Base-by-base conservation (phyloP, 2,113 vertebrate species). In the Lepisosteus osseus region DNA sequence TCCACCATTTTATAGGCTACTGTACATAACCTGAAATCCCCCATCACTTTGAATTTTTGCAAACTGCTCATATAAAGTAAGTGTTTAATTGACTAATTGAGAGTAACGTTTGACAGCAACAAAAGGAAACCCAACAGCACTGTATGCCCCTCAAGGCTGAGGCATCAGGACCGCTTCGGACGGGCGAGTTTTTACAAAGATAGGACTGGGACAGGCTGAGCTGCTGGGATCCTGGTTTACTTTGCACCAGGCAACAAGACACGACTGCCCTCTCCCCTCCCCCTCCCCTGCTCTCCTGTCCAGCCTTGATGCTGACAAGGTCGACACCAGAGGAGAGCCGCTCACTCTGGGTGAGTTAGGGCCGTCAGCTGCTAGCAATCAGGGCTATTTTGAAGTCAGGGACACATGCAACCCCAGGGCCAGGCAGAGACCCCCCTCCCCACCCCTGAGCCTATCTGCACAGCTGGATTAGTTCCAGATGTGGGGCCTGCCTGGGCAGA, bases 301-400 rank as follows among this genome's bases (percentile, higher is more conserved):
- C 70, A 76, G 76, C 86, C 90, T 90, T 90, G 89, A 91, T 89
- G 82, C 84, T 89, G 88, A 91, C 90, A 92, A 87, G 90, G 90
- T 86, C 90, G 89, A 90, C 89, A 90, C 90, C 86, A 90, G 88
- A 90, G 88, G 87, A 87, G 89, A 88, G 86, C 81, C 78, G 56
- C 83, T 89, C 88, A 92, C 89, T 90, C 83, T n/a, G 87, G 84
- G 86, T 90, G 89, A 92, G 89, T 91, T 91, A 93, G 87, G 85
- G 86, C 88, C 83, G 85, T 85, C 91, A 91, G 90, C 90, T 93
- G 91, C 86, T 90, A 89, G 88, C 90, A 92, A 93, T 93, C 91
- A 93, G 85, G 85, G 87, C 89, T 90, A 92, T 92, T 92, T 92
- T 92, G 89, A 89, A 91, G 88, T 88, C 89, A 92, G 90, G 90